These are phyloP conservation scores for Onychomys arenicola DNA, from an alignment of 2,797 vertebrate species.

Conservation along the genomic window DNA sequence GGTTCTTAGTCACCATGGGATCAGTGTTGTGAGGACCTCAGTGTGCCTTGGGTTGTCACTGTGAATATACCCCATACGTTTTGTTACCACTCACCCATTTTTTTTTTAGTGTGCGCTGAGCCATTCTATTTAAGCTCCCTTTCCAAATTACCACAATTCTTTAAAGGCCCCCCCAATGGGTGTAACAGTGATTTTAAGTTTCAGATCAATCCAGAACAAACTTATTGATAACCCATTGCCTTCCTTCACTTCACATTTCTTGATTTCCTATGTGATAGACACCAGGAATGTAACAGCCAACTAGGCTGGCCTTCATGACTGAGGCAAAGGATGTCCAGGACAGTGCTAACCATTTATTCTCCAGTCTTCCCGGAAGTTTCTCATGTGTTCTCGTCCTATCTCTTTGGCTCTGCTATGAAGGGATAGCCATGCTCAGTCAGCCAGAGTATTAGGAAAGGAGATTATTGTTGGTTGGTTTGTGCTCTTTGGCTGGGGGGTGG, in stretches of 20 bases:
- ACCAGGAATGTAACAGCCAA: background rate
- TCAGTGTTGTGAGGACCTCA: background rate
- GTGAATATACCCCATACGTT: background rate
- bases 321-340: background rate
- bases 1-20: background rate
- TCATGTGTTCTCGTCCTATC: background rate
- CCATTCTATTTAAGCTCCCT: too few relatives aligned
- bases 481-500: too few relatives aligned
- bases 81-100: background rate
- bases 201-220: background rate
- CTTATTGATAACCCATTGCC: background rate
- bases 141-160: background rate
- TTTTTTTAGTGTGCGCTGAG: background rate
- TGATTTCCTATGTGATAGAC: background rate
- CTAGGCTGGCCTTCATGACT: background rate
- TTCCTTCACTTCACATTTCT: background rate
- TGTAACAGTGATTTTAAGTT: constrained; percentile 5
- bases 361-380: background rate
- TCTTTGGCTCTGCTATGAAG: background rate
- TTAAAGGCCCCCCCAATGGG: background rate
- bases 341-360: background rate
- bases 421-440: background rate
- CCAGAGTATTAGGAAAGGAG: background rate
- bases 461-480: too few relatives aligned
- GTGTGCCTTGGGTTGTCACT: background rate